Evolutionary conservation across 2,888 invertebrate genomes (phyloP), one percentile per base, ranked within the genome.

Genomic region (Silvanus unidentatus): DNA sequence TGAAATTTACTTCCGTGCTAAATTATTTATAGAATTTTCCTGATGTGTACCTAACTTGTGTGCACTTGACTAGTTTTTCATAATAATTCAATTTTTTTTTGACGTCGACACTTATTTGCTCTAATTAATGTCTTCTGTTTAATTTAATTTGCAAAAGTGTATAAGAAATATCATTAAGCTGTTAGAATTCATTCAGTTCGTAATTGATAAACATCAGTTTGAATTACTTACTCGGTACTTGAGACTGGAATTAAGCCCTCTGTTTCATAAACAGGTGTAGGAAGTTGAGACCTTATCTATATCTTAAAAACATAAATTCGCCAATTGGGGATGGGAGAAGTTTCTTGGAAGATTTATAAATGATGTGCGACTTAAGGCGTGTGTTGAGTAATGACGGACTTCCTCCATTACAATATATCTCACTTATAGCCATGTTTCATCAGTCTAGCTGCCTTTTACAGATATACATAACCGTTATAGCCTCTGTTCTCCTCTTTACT

Each of bases 351-450:
- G 54, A 54, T 62, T 62, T 58, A 59, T 59, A 60, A 64, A 60
- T 62, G 62, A 63, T 61, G 62, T 58, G 56, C 56, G 54, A 63
- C 59, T 58, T 54, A 48, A 58, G 55, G 54, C 58, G 58, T 56
- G 59, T 55, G 59, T 63, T 68, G 67, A 67, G 63, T 68, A 66
- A 68, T 67, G 66, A 65, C 66, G 59, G 63, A 66, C 65, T 66
- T 66, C 65, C 64, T 65, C 63, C 59, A 64, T 64, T 62, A 64
- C 60, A 65, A 66, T 68, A 68, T 64, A 67, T 67, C 67, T 66
- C 65, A 66, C 66, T 68, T 68, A 66, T 62, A 64, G 60, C 60
- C 57, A 58, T 63, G 64, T 67, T 68, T 68, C 65, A 66, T 68
- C 67, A 64, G 52, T 50, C 51, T 49, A 52, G 58, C 59, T 62